A percentile compares a stretch with the other conserved stretches of the same genome.
These are phyloP conservation scores for Catocala nupta DNA, from an alignment of 2,888 invertebrate genomes.

Conservation along the genomic window DNA sequence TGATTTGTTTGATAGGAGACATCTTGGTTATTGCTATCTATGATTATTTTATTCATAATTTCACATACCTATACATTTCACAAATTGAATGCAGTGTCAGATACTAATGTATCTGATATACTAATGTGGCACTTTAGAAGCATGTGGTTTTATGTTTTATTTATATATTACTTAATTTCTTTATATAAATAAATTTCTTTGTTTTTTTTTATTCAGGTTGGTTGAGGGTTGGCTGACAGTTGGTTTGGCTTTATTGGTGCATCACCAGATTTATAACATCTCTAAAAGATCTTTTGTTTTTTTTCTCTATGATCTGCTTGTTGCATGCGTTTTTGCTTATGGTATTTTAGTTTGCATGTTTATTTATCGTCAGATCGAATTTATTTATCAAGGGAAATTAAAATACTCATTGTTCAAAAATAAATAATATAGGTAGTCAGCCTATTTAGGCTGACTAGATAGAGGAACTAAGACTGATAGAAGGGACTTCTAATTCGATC, in stretches of 20 bases:
- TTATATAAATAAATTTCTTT: constrained; percentile 16
- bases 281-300: neutral
- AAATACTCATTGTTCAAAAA: too few relatives aligned
- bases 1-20: constrained; percentile 40
- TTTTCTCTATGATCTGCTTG: constrained; percentile 15
- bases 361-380: constrained; percentile 11
- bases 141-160: too few relatives aligned
- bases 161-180: neutral
- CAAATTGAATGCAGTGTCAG: too few relatives aligned
- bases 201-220: constrained; percentile 45
- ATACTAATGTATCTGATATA: too few relatives aligned
- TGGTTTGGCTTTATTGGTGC: constrained; percentile 31
- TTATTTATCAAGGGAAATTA: neutral
- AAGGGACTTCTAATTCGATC: too few relatives aligned
- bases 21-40: constrained; percentile 1
- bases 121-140: too few relatives aligned
- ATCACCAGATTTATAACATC: constrained; percentile 3
- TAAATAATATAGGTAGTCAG: too few relatives aligned
- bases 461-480: too few relatives aligned
- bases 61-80: too few relatives aligned
- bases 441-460: too few relatives aligned
- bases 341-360: constrained; percentile 5
- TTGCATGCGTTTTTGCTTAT: constrained; percentile 17
- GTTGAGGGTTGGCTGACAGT: constrained; percentile 36
- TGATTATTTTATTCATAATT: too few relatives aligned